Evolutionary conservation across 2,888 invertebrate species (phyloP), one percentile per base, ranked within the genome.

Genomic region (Acronicta alni): DNA sequence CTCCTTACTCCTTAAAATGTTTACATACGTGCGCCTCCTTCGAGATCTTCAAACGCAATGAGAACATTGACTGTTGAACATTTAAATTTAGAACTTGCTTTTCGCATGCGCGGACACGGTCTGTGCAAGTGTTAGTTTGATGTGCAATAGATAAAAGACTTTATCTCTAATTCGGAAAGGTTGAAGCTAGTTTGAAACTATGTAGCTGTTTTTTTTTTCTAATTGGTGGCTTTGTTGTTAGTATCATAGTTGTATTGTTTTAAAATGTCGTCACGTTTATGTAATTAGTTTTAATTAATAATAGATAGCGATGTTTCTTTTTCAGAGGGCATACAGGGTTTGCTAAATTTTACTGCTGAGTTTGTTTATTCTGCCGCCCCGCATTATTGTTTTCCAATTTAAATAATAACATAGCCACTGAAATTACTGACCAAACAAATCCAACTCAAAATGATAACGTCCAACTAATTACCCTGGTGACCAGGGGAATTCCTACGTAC

Each of bases 51-150:
- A 20, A 53, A 39, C 58, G 42, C 67, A 57, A 73, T 73, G 67
- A 49, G 75, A 61, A 52, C 64, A 32, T 74, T 70, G 76, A 72
- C 74, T 72, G 63, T 65, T 54, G 43, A 68, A 58, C 44, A 65
- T 77, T 77, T 74, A 77, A 75, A 75, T 74, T 77, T 77, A 71
- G 77, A 75, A 74, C 56, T 58, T 44, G 48, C 48, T 57, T 67
- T 77, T 62, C 67, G 61, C 45, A 48, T 64, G 68, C 70, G 75
- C 46, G 2, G 23, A 7, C 63, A 48, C 51, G 18, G 37, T 42
- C 12, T 55, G 45, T 45, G 43, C 35, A 46, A 60, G 45, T 67
- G 39, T n/a, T 53, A 7, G 15, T 20, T 18, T 35, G 1, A 14
- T 10, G 3, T 16, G 1, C 14, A 52, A 52, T 45, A 30, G n/a